phyloP scores from a whole-genome alignment of 2,113 vertebrate genomes.

The Campylomormyrus tamandua region DNA sequence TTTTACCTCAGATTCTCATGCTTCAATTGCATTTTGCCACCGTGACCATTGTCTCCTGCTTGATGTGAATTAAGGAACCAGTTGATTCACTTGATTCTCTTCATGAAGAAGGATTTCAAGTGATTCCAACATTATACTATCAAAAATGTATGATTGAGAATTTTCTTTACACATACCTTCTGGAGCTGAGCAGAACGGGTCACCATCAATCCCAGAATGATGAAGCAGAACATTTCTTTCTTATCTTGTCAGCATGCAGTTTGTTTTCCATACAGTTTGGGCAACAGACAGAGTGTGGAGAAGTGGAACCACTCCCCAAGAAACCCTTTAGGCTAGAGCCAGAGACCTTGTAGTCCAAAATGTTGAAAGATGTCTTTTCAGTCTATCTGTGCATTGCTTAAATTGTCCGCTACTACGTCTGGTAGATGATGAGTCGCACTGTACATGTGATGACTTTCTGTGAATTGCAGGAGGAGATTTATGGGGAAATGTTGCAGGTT shows the following conservation, averaged over 20 bases:
- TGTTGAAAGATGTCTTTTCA: neutral
- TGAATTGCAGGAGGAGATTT: neutral
- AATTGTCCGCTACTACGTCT: neutral
- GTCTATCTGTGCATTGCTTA: neutral
- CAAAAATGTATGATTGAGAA: neutral
- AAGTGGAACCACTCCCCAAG: neutral
- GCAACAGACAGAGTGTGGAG: neutral
- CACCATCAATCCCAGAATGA: neutral
- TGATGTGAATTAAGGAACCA: neutral
- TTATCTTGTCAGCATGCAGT: neutral
- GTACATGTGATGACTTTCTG: neutral
- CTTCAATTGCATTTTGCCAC: neutral
- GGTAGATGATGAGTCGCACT: neutral
- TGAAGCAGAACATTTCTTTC: neutral
- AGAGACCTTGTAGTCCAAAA: neutral
- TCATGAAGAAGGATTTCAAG: no score
- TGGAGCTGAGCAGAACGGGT: neutral
- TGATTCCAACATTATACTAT: neutral
- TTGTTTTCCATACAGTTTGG: neutral
- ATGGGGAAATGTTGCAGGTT: constrained; percentile 3
- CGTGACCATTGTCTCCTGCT: neutral
- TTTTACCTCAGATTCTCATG: neutral
- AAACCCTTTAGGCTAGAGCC: neutral
- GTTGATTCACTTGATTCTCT: neutral
- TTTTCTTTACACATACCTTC: neutral